Percentiles rank a stretch among this genome's conserved stretches.
Conservation (phyloP, 2,888 invertebrate genomes). For the Cataglyphis cursor region DNA sequence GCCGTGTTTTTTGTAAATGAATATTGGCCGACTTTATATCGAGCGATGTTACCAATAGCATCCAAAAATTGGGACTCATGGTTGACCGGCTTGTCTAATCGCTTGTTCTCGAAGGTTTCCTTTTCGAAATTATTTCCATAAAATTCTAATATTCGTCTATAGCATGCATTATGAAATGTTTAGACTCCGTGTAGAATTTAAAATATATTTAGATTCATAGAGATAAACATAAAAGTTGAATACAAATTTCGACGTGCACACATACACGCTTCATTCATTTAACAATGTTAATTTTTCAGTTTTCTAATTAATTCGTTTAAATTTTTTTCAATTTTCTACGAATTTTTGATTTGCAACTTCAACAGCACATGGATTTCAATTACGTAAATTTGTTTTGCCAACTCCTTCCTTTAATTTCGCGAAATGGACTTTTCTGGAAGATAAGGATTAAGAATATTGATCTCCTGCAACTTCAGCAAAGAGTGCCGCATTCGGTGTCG, state of each 20-base stretch:
- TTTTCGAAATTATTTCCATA: constrained; percentile 20
- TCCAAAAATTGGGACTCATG: not conserved
- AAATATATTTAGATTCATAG: not conserved
- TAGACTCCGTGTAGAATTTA: not conserved
- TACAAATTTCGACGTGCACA: not conserved
- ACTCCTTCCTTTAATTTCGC: constrained; percentile 29
- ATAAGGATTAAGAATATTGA: constrained; percentile 27
- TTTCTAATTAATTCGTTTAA: not conserved
- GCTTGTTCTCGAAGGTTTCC: not conserved
- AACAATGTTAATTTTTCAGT: not conserved
- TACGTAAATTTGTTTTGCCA: not conserved
- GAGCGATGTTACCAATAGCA: not conserved
- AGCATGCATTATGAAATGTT: not conserved
- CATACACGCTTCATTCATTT: not conserved
- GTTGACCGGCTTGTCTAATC: not conserved
- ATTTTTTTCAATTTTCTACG: not conserved
- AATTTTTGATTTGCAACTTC: not conserved
- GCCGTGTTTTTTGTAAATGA: not conserved
- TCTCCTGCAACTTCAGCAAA: constrained; percentile 8
- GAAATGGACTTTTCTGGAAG: not conserved
- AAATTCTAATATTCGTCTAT: not conserved
- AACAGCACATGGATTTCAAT: not conserved
- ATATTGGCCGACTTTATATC: not conserved
- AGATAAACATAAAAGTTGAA: not conserved
- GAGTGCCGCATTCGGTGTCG: not conserved